phyloP scores from a whole-genome alignment of 2,113 vertebrate species.

The Egretta garzetta region DNA sequence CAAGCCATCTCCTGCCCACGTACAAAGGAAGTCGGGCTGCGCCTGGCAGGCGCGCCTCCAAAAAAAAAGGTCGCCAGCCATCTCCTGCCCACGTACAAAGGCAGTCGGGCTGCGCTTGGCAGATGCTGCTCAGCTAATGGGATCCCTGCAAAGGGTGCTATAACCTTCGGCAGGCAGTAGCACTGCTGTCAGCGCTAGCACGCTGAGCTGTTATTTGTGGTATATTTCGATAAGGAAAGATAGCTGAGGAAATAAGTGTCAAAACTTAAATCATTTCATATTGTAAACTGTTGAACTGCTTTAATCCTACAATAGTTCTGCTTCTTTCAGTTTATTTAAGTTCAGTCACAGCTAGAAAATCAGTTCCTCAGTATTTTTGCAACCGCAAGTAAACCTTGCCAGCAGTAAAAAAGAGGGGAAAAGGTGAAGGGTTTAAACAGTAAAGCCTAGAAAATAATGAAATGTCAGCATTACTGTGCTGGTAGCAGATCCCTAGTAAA shows the following conservation, averaged over 20 bases:
- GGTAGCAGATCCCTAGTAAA: constrained; percentile 2
- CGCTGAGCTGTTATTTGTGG: constrained; percentile 16
- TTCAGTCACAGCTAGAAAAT: constrained; percentile 44
- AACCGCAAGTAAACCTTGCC: constrained; percentile 36
- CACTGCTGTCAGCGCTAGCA: constrained; percentile 28
- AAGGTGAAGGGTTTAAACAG: constrained; percentile 52
- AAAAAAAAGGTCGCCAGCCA: too few relatives aligned
- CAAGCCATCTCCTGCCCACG: background rate
- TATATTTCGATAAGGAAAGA: constrained; percentile 12
- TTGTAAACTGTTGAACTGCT: constrained; percentile 56
- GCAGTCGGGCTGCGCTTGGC: background rate
- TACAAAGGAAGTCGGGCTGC: rapidly evolving
- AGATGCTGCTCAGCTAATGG: constrained; percentile 31
- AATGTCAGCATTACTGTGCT: constrained; percentile 32
- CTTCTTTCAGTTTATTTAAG: constrained; percentile 56
- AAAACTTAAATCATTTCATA: constrained; percentile 52
- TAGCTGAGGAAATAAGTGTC: constrained; percentile 60
- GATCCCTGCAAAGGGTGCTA: constrained; percentile 16
- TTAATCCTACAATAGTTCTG: constrained; percentile 40
- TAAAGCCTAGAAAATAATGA: constrained; percentile 34
- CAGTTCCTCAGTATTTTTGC: background rate
- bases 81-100: rapidly evolving
- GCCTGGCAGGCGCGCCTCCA: too few relatives aligned
- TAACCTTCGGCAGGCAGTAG: constrained; percentile 21
- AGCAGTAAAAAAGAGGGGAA: constrained; percentile 15